These are phyloP conservation scores for Platycercus adscitus DNA, from an alignment of 2,113 vertebrate species.

Conservation along the genomic window DNA sequence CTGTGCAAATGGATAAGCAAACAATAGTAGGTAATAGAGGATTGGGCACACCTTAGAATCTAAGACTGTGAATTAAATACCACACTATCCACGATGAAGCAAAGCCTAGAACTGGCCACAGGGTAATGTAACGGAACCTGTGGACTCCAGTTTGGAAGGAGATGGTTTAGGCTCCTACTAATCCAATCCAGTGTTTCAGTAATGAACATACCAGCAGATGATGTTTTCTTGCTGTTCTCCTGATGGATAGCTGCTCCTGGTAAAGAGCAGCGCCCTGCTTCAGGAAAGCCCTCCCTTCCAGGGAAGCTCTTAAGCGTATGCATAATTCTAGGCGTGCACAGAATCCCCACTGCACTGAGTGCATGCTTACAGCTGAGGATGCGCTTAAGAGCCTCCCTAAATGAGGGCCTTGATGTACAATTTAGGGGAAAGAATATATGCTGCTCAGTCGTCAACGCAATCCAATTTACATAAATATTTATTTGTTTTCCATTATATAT, in stretches of 20 bases:
- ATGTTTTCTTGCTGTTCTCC: neutral
- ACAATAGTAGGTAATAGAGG: neutral
- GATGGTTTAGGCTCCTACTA: neutral
- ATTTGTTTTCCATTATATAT: slow-evolving; percentile 72
- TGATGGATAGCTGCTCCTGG: neutral
- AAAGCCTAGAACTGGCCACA: neutral
- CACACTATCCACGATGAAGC: neutral
- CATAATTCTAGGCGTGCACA: neutral
- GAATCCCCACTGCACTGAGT: neutral
- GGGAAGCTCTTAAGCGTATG: neutral
- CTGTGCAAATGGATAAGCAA: neutral
- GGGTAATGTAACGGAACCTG: neutral
- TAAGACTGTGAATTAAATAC: neutral
- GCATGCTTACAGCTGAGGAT: slow-evolving; percentile 2
- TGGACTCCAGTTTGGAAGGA: neutral
- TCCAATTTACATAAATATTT: slow-evolving; percentile 71
- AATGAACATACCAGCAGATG: neutral
- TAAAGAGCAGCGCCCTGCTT: neutral
- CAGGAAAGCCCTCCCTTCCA: neutral
- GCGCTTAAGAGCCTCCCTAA: slow-evolving; percentile 31
- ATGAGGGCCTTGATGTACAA: slow-evolving; percentile 8
- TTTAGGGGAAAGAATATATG: slow-evolving; percentile 50
- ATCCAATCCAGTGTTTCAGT: neutral
- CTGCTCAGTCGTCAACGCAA: slow-evolving; percentile 60
- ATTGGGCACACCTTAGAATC: neutral